These are phyloP conservation scores for Aquatica leii DNA, from an alignment of 2,888 invertebrate genomes.

Conservation along the genomic window DNA sequence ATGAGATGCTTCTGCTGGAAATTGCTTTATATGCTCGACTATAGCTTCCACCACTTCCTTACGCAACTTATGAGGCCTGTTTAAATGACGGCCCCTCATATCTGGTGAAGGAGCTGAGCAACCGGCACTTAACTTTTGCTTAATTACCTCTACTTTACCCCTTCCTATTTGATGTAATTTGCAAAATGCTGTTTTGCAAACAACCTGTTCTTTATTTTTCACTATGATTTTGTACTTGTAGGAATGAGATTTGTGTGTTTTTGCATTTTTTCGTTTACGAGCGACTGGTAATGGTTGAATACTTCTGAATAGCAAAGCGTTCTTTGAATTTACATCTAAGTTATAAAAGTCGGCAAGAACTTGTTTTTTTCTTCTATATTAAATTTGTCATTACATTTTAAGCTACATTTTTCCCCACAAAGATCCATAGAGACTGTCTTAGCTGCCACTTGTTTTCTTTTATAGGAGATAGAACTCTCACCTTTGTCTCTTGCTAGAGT, in stretches of 20 bases:
- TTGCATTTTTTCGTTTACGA: constrained; percentile 10
- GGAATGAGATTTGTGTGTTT: neutral
- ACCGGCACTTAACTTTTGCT: neutral
- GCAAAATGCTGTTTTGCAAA: constrained; percentile 11
- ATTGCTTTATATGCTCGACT: neutral
- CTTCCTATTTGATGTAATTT: constrained; percentile 2
- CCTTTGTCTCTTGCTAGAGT: neutral
- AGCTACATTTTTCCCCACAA: neutral
- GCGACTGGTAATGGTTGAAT: neutral
- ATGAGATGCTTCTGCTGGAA: too few species aligned
- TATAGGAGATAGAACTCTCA: neutral
- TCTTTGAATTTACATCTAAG: constrained; percentile 8
- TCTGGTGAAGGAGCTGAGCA: neutral
- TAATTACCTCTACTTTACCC: neutral
- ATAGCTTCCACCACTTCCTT: neutral
- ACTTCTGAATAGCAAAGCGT: constrained; percentile 14
- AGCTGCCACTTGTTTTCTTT: neutral
- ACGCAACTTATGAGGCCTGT: neutral
- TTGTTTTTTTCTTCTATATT: neutral
- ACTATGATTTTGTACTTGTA: neutral
- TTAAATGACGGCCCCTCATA: neutral
- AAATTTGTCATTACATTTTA: neutral
- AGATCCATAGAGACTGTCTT: neutral
- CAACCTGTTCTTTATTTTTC: neutral
- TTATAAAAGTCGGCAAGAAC: neutral